Evolutionary conservation across 2,113 vertebrate species (phyloP).

Genomic region (Calidris pygmaea): DNA sequence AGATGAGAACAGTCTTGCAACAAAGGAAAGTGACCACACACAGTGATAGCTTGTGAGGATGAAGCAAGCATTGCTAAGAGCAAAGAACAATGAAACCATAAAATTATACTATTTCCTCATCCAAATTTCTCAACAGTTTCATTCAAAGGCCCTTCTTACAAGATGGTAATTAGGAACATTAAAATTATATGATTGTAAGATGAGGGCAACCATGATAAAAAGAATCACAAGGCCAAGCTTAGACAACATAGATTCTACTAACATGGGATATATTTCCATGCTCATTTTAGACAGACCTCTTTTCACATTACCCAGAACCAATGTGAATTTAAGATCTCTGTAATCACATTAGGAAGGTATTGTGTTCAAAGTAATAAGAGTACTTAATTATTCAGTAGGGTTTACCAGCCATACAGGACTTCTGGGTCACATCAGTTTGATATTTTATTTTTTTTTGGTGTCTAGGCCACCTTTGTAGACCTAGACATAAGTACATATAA

Average conservation of each 20-base stretch:
- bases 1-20: background rate
- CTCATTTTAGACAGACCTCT: background rate
- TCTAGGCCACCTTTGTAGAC: background rate
- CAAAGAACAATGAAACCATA: background rate
- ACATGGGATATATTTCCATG: background rate
- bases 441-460: background rate
- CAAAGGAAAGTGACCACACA: background rate
- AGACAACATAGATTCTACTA: background rate
- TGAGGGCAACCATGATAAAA: background rate
- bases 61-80: background rate
- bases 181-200: background rate
- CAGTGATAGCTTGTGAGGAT: background rate
- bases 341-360: background rate
- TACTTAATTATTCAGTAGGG: background rate
- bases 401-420: background rate
- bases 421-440: background rate
- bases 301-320: background rate
- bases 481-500: background rate
- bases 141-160: background rate
- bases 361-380: background rate
- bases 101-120: background rate
- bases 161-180: background rate
- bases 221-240: background rate
- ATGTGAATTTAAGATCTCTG: background rate
- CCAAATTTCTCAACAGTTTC: background rate